phyloP scores from a whole-genome alignment of 2,797 vertebrate genomes.

The Scyliorhinus canicula region DNA sequence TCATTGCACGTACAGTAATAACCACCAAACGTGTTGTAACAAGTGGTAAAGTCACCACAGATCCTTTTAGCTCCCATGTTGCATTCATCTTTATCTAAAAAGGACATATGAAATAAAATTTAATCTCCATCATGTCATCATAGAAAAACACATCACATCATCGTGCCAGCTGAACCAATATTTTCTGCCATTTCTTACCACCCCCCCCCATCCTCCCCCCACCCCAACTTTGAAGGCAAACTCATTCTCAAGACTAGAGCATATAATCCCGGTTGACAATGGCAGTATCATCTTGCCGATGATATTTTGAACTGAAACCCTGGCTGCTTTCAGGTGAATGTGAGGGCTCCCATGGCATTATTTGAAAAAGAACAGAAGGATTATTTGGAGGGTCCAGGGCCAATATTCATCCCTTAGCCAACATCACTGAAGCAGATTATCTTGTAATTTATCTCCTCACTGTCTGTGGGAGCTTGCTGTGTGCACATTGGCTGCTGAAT shows the following conservation, averaged over 20 bases:
- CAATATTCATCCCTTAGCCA: too few species aligned
- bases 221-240: too few species aligned
- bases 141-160: not conserved
- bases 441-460: too few species aligned
- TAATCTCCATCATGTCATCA: not conserved
- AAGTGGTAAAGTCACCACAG: slow-evolving; percentile 77
- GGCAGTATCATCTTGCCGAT: not conserved
- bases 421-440: too few species aligned
- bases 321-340: too few species aligned
- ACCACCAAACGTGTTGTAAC: slow-evolving; percentile 84
- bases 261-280: not conserved
- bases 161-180: not conserved
- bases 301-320: not conserved
- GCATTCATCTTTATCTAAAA: slow-evolving; percentile 74
- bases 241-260: not conserved
- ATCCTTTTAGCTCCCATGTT: slow-evolving; percentile 69
- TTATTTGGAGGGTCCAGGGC: not conserved
- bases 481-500: too few species aligned
- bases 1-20: slow-evolving; percentile 79
- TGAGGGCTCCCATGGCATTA: not conserved
- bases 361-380: not conserved
- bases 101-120: slow-evolving; percentile 39
- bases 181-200: not conserved
- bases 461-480: too few species aligned
- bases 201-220: too few species aligned